Evolutionary conservation across 2,113 vertebrate genomes (phyloP).

Genomic region (Oncorhynchus mykiss): DNA sequence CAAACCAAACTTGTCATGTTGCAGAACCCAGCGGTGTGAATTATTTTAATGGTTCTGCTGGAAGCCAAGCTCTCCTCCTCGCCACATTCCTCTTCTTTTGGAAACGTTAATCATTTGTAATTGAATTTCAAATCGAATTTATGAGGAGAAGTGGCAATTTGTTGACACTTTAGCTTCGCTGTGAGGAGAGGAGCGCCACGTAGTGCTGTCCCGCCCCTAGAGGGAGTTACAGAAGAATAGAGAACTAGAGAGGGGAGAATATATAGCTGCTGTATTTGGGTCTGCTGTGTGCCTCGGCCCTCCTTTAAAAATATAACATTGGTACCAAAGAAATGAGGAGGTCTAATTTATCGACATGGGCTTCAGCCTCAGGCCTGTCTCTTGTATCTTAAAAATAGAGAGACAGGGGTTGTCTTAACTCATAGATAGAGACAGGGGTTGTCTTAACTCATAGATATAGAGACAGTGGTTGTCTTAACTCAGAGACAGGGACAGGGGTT

Average conservation of each 20-base stretch:
- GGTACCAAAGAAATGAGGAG: no score
- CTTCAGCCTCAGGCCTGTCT: no score
- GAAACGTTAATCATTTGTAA: conserved; percentile 22
- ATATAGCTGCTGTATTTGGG: background rate
- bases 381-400: no score
- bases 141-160: conserved; percentile 40
- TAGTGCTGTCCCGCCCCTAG: conserved; percentile 2
- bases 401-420: no score
- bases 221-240: background rate
- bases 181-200: conserved; percentile 18
- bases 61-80: conserved; percentile 10
- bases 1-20: conserved; percentile 39
- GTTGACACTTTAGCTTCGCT: conserved; percentile 33
- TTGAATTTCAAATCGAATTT: conserved; percentile 35
- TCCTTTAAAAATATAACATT: no score
- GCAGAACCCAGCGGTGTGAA: conserved; percentile 27
- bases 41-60: conserved; percentile 24
- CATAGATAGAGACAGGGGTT: no score
- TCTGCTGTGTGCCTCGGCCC: background rate
- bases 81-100: conserved; percentile 17
- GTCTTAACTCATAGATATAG: no score
- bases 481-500: no score
- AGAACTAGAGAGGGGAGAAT: no score
- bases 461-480: no score
- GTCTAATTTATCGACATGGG: no score